phyloP scores from a whole-genome alignment of 2,888 invertebrate species.

The Epistrophe eligans region DNA sequence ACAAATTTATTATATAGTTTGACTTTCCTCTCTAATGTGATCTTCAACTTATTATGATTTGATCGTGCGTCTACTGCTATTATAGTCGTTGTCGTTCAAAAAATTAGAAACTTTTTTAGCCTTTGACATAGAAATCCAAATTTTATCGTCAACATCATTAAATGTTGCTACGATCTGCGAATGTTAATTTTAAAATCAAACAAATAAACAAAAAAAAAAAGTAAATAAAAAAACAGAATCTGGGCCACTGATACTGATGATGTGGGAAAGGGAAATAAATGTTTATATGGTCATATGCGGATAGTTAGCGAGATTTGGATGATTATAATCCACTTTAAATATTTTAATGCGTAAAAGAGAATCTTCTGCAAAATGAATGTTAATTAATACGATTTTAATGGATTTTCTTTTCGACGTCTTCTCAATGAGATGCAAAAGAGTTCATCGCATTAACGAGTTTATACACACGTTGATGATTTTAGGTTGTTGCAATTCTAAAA shows the following conservation, averaged over 20 bases:
- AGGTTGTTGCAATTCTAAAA: background rate
- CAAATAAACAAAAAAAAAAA: constrained; percentile 33
- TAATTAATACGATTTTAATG: constrained; percentile 23
- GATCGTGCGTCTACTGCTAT: background rate
- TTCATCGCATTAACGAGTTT: background rate
- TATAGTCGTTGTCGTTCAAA: background rate
- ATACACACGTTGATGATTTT: background rate
- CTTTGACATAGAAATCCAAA: constrained; percentile 70
- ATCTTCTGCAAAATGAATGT: background rate
- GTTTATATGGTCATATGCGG: background rate
- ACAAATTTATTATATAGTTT: constrained; percentile 27
- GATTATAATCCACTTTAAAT: background rate
- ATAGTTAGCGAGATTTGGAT: background rate
- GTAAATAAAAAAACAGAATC: constrained; percentile 7
- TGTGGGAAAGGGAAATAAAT: constrained; percentile 5
- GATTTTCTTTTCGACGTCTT: background rate
- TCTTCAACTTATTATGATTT: constrained; percentile 26
- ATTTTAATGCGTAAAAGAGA: constrained; percentile 10
- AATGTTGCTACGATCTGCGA: constrained; percentile 53
- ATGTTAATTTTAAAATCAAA: constrained; percentile 67
- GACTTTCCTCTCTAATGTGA: constrained; percentile 22
- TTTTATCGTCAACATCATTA: constrained; percentile 30
- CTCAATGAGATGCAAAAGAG: background rate
- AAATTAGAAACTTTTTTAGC: constrained; percentile 48
- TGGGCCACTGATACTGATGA: constrained; percentile 16